A percentile compares a stretch with the other conserved stretches of the same genome.
These are phyloP conservation scores for Cephus nigrinus DNA, from an alignment of 2,888 invertebrate genomes.

Conservation along the genomic window DNA sequence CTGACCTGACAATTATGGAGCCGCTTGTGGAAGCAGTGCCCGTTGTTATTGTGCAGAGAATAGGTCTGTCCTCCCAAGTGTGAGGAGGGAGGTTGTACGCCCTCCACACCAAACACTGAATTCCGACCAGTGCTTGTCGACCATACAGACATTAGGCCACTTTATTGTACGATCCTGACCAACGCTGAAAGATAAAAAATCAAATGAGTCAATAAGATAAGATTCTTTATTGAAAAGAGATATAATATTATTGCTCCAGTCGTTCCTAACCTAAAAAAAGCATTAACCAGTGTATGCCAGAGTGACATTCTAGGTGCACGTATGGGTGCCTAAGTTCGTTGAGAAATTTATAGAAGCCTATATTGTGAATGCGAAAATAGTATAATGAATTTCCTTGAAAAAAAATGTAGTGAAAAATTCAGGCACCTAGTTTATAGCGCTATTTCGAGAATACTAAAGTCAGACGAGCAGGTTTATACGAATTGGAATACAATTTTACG, in stretches of 20 bases:
- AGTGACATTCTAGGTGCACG: neutral
- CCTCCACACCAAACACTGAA: constrained; percentile 61
- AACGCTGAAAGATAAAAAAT: constrained; percentile 39
- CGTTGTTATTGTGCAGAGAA: constrained; percentile 55
- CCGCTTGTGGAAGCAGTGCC: constrained; percentile 60
- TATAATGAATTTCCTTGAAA: neutral
- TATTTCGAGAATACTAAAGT: neutral
- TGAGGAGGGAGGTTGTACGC: constrained; percentile 51
- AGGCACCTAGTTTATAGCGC: neutral
- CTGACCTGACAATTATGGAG: constrained; percentile 60
- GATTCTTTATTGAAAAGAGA: neutral
- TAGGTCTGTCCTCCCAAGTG: constrained; percentile 55
- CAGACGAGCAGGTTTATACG: neutral
- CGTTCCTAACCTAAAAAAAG: neutral
- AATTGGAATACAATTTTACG: neutral
- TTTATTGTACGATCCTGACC: constrained; percentile 41
- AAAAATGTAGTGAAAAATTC: neutral
- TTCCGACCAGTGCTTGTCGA: constrained; percentile 64
- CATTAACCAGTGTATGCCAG: neutral
- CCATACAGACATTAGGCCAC: constrained; percentile 65
- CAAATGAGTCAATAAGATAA: neutral
- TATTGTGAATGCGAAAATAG: neutral
- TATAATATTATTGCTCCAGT: neutral
- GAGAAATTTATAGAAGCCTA: neutral
- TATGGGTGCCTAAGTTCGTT: neutral